Base-by-base conservation (phyloP, 2,113 vertebrate genomes). In the Climacteris rufus region DNA sequence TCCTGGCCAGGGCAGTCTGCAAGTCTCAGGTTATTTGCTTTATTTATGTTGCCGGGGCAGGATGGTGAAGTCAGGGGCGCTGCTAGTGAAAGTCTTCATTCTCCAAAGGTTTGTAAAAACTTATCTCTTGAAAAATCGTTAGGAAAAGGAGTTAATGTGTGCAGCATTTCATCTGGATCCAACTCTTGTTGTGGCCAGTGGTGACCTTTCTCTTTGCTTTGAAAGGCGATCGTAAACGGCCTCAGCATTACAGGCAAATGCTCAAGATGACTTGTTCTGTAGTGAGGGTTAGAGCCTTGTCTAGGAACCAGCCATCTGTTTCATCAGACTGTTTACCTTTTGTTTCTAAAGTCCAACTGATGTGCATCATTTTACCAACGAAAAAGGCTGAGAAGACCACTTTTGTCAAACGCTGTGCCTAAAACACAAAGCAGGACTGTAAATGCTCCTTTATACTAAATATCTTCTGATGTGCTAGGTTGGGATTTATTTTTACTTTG, bases 161-260 rank as follows among this genome's bases (percentile, higher is more conserved):
- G 13, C 33, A 30, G 77, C 23, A 25, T 70, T 94, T 77, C 44
- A 56, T 64, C 33, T 12, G 3, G 30, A 40, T 69, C 33, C 18
- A 77, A 3, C 37, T 79, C 31, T 24, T 23, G 1, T 3, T 53
- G n/a, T 0, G 0, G 20, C 39, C 37, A 57, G 19, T 13, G 52
- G 37, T 6, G 20, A 31, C 30, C 22, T 44, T 76, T 53, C 45
- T 69, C 7, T 25, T 68, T 63, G 37, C 37, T 80, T 72, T 74
- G 42, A 50, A 81, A 86, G 45, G 45, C 25, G 7, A 33, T 63
- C 2, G 2, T 18, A 31, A 68, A 66, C 0, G 4, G 66, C 37
- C 50, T 37, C 17, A 9, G 15, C 3, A 4, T 40, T 22, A 47
- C 10, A 45, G 54, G 79, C 24, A 72, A 42, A 42, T 6, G 45